A percentile compares a stretch with the other conserved stretches of the same genome.
These are phyloP conservation scores for Xenops minutus DNA, from an alignment of 2,797 vertebrate species.

Conservation along the genomic window DNA sequence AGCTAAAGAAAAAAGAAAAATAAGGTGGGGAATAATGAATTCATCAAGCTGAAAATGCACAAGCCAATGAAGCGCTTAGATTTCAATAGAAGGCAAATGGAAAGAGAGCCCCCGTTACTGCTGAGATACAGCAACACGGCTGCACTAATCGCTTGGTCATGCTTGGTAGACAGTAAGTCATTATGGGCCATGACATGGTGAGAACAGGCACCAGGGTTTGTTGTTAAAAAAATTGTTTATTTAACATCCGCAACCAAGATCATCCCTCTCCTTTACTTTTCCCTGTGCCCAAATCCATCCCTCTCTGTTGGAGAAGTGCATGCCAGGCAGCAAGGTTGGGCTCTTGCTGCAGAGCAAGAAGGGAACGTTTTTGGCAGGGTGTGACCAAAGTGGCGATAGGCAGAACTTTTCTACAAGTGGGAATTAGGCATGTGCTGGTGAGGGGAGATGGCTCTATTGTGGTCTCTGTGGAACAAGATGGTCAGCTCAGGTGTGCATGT, in stretches of 20 bases:
- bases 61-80: slow-evolving; percentile 78
- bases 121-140: slow-evolving; percentile 68
- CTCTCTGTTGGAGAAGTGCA: neutral
- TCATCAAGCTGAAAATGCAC: slow-evolving; percentile 81
- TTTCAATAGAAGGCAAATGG: slow-evolving; percentile 78
- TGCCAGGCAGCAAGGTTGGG: neutral
- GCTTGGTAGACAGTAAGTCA: slow-evolving; percentile 79
- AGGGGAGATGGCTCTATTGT: neutral
- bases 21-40: slow-evolving; percentile 79
- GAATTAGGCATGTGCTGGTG: neutral
- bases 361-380: neutral
- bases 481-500: neutral
- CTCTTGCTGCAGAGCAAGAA: neutral
- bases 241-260: slow-evolving; percentile 67
- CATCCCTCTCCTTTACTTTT: neutral
- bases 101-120: slow-evolving; percentile 79
- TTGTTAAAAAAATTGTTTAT: slow-evolving; percentile 78
- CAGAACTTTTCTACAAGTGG: neutral
- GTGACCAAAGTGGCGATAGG: accelerated
- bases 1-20: slow-evolving; percentile 28
- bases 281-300: neutral
- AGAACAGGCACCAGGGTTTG: slow-evolving; percentile 74
- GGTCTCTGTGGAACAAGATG: neutral
- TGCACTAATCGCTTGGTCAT: slow-evolving; percentile 81
- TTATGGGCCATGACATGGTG: slow-evolving; percentile 76